Percentiles rank a stretch among this genome's conserved stretches.
Conservation (phyloP, 1,140 invertebrate species). For the Cataglyphis hispanica region DNA sequence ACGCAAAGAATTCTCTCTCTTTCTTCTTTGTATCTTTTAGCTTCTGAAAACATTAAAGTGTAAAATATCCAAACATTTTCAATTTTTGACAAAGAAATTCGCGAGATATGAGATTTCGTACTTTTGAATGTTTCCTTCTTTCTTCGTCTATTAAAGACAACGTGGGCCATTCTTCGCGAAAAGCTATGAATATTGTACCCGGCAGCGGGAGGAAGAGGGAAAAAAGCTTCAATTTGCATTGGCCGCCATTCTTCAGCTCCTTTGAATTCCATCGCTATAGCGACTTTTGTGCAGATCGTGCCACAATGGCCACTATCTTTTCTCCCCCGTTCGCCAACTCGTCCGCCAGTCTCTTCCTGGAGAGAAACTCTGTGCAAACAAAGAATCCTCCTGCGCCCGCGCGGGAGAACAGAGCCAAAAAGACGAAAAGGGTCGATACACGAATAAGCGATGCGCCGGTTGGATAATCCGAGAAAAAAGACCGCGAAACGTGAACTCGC, state of each 20-base stretch:
- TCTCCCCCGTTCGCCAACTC: slow-evolving; percentile 69
- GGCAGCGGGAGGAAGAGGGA: slow-evolving; percentile 42
- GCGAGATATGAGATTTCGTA: neutral
- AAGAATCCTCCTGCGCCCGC: slow-evolving; percentile 79
- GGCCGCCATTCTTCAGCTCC: slow-evolving; percentile 81
- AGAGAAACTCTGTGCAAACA: slow-evolving; percentile 80
- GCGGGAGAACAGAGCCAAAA: slow-evolving; percentile 79
- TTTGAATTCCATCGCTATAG: slow-evolving; percentile 83
- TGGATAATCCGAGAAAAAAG: slow-evolving; percentile 80
- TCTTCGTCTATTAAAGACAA: slow-evolving; percentile 45
- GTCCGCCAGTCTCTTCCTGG: slow-evolving; percentile 71
- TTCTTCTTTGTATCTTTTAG: neutral
- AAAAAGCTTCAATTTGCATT: slow-evolving; percentile 81
- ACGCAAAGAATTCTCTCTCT: neutral
- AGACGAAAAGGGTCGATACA: slow-evolving; percentile 81
- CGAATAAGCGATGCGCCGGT: slow-evolving; percentile 81
- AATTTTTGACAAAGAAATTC: neutral
- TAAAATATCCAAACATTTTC: neutral
- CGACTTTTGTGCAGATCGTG: slow-evolving; percentile 84
- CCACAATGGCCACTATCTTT: slow-evolving; percentile 83
- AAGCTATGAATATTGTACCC: slow-evolving; percentile 61
- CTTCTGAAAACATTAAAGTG: neutral
- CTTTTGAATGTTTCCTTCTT: neutral
- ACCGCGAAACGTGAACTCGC: slow-evolving; percentile 83
- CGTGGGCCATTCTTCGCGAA: slow-evolving; percentile 47